Evolutionary conservation across 2,797 vertebrate species (phyloP).

Genomic region (Neostethus bicornis): DNA sequence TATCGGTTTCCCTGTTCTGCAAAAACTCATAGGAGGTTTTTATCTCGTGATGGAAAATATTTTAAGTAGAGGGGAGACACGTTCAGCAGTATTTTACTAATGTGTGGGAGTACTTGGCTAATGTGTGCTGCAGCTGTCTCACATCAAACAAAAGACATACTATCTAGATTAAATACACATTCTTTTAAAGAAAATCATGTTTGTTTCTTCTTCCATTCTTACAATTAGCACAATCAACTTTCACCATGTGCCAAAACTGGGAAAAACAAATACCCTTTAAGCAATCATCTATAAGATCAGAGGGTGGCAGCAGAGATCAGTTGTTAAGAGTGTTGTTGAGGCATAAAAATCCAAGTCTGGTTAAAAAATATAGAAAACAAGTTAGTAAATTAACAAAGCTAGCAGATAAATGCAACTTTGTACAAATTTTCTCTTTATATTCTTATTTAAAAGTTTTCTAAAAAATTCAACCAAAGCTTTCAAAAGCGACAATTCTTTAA

Average conservation of each 20-base stretch:
- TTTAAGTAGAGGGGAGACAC: neutral
- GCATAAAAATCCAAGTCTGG: neutral
- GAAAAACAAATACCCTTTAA: too few relatives aligned
- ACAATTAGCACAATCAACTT: neutral
- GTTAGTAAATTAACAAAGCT: neutral
- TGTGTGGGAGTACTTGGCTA: neutral
- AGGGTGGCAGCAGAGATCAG: conserved; percentile 38
- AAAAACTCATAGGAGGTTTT: neutral
- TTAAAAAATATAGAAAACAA: neutral
- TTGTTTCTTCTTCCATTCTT: neutral
- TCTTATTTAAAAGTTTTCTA: neutral
- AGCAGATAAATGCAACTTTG: too few relatives aligned
- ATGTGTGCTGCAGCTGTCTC: conserved; percentile 2
- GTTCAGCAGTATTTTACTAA: neutral
- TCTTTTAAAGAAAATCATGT: neutral
- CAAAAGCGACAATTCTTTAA: neutral
- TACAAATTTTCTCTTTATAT: conserved; percentile 1
- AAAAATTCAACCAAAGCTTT: neutral
- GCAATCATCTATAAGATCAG: conserved; percentile 34
- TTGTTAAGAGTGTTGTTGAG: neutral
- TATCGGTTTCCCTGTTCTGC: neutral
- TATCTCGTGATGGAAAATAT: neutral
- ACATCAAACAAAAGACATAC: conserved; percentile 5
- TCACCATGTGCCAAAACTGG: too few relatives aligned
- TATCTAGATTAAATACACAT: neutral